Percentiles rank a stretch among this genome's conserved stretches.
These are phyloP conservation scores for Noctuana brunneofusca DNA, from an alignment of 2,888 invertebrate species.

Conservation along the genomic window DNA sequence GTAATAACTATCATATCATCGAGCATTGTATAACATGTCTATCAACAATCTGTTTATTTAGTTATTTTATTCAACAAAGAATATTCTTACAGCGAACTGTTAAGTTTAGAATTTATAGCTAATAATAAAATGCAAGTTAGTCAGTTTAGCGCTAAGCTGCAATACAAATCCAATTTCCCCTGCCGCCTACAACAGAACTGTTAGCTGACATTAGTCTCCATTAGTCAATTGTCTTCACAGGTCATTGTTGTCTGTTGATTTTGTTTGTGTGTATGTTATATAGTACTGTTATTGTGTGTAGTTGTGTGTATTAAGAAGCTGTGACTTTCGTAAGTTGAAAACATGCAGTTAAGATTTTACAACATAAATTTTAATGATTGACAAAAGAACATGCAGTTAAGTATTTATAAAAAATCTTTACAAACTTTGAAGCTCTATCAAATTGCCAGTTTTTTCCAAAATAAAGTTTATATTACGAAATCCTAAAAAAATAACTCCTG, in stretches of 20 bases:
- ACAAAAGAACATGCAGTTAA: too few relatives aligned
- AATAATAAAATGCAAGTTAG: conserved; percentile 23
- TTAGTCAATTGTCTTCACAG: conserved; percentile 25
- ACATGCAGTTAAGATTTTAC: too few relatives aligned
- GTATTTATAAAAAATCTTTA: too few relatives aligned
- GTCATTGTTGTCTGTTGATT: conserved; percentile 6
- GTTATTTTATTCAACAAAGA: not conserved
- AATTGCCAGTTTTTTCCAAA: too few relatives aligned
- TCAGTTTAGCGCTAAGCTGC: conserved; percentile 10
- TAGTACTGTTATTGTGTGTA: too few relatives aligned
- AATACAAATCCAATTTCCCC: conserved; percentile 26
- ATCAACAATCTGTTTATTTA: not conserved
- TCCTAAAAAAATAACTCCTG: too few relatives aligned
- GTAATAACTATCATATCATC: too few relatives aligned
- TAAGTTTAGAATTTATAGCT: not conserved
- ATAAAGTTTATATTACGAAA: too few relatives aligned
- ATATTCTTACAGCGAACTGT: not conserved
- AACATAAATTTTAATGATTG: too few relatives aligned
- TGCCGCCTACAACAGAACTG: conserved; percentile 15
- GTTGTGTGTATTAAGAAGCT: too few relatives aligned
- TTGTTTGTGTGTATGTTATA: not conserved
- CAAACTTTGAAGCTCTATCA: too few relatives aligned
- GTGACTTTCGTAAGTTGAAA: too few relatives aligned
- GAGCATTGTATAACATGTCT: not conserved
- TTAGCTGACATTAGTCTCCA: conserved; percentile 17